phyloP scores from a whole-genome alignment of 2,888 invertebrate genomes.

The Lithosia quadra region DNA sequence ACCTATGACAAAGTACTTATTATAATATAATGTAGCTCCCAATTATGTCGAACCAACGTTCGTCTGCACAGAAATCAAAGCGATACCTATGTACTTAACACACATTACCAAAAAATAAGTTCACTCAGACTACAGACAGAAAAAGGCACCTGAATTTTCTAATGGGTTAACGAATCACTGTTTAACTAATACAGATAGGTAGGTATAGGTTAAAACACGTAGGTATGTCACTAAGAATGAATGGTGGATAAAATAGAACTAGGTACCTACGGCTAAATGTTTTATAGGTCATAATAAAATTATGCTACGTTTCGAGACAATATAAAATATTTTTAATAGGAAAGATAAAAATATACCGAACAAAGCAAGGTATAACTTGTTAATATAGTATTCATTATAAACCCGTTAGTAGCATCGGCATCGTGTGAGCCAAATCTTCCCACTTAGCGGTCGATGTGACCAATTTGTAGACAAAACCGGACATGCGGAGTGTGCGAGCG shows the following conservation, averaged over 20 bases:
- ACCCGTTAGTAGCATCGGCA: conserved; percentile 59
- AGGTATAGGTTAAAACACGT: neutral
- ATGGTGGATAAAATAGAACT: neutral
- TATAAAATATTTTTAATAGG: conserved; percentile 30
- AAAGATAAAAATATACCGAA: conserved; percentile 28
- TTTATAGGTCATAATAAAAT: neutral
- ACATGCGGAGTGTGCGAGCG: conserved; percentile 70
- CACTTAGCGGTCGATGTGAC: conserved; percentile 83
- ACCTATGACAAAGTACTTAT: no score
- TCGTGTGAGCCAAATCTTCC: conserved; percentile 71
- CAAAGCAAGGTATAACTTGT: conserved; percentile 42
- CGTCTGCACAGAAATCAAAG: neutral
- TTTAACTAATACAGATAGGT: neutral
- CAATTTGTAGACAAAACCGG: conserved; percentile 82
- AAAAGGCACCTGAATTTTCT: no score
- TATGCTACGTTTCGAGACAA: neutral
- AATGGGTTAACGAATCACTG: neutral
- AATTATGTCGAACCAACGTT: no score
- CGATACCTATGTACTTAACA: neutral
- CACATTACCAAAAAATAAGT: neutral
- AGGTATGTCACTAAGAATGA: neutral
- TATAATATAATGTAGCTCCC: no score
- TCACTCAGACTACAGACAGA: neutral
- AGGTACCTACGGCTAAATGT: neutral
- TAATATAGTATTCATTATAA: conserved; percentile 54